These are phyloP conservation scores for Gambelia wislizenii DNA, from an alignment of 2,797 vertebrate species.

Conservation along the genomic window DNA sequence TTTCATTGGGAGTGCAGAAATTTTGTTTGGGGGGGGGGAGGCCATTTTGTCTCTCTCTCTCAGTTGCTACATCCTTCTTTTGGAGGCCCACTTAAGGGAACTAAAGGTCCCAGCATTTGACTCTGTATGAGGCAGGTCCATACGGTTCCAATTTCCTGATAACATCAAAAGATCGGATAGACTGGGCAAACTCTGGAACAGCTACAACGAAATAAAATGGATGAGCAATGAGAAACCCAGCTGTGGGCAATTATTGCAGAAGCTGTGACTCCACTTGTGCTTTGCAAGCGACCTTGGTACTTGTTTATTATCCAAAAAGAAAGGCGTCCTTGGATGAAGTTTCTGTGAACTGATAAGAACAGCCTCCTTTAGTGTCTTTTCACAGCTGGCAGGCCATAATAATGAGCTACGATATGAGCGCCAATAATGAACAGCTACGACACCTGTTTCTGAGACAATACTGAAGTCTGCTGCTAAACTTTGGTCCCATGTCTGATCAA, in stretches of 20 bases:
- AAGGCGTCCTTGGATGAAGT: neutral
- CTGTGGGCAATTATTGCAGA: neutral
- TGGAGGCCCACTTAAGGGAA: neutral
- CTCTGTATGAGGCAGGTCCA: too few species aligned
- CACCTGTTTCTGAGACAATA: neutral
- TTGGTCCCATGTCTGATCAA: neutral
- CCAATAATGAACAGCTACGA: neutral
- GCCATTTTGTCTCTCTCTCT: too few species aligned
- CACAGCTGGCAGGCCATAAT: neutral
- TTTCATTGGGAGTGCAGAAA: too few species aligned
- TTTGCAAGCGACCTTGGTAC: neutral
- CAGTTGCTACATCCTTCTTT: neutral
- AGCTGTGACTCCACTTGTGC: neutral
- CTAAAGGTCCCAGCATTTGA: rapidly evolving
- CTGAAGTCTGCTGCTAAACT: neutral
- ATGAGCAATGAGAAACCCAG: neutral
- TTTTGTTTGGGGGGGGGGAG: too few species aligned
- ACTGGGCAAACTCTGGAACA: neutral
- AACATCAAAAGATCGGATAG: too few species aligned
- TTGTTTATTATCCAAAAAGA: too few species aligned
- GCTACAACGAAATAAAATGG: neutral
- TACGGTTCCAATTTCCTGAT: too few species aligned
- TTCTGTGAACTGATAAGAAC: neutral
- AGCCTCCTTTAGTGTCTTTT: neutral
- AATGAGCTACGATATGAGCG: too few species aligned